Conservation (phyloP, 2,888 invertebrate genomes). For the Mylabris sibirica region DNA sequence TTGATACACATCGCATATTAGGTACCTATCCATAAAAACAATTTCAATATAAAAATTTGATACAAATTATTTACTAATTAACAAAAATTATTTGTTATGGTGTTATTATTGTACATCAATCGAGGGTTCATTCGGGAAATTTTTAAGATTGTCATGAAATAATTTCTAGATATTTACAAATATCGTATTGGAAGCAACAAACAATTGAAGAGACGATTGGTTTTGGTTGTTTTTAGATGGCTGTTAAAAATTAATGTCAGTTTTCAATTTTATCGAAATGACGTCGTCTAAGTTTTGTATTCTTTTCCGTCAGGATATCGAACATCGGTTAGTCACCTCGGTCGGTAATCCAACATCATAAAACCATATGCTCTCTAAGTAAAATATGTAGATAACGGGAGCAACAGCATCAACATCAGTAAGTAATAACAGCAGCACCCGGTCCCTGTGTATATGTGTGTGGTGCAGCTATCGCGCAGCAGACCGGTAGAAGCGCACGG, state of each 20-base stretch:
- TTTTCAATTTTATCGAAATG: not conserved
- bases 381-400: slow-evolving; percentile 34
- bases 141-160: too few species aligned
- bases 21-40: too few species aligned
- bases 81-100: not conserved
- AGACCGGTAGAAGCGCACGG: slow-evolving; percentile 46
- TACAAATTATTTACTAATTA: too few species aligned
- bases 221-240: not conserved
- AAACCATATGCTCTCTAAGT: slow-evolving; percentile 49
- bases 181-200: not conserved
- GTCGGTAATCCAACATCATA: slow-evolving; percentile 46
- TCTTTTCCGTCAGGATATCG: not conserved
- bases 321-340: slow-evolving; percentile 55
- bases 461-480: slow-evolving; percentile 31
- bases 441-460: slow-evolving; percentile 6
- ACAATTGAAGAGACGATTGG: not conserved
- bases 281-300: not conserved
- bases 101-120: too few species aligned
- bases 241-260: not conserved
- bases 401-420: slow-evolving; percentile 12
- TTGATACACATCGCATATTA: not conserved
- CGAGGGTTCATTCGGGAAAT: too few species aligned
- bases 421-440: slow-evolving; percentile 15
- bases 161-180: not conserved
- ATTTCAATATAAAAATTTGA: too few species aligned